Evolutionary conservation across 2,797 vertebrate species (phyloP), one percentile per base, ranked within the genome.

Genomic region (Euthynnus affinis): DNA sequence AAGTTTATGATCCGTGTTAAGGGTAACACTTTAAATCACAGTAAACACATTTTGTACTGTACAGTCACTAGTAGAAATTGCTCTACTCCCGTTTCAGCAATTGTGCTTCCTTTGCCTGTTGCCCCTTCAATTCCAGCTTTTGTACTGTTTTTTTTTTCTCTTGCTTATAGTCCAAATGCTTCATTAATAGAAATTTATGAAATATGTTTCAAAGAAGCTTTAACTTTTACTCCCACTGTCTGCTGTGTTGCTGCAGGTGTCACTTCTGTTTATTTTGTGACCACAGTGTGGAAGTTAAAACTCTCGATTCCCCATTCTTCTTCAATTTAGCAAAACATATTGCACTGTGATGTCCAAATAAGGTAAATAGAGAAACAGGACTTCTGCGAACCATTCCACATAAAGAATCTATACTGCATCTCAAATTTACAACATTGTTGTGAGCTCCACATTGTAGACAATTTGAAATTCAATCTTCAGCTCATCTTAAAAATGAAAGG

Each of bases 241-340:
- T 52, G 49, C 49, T 52, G 23, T 22, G 40, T 48, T n/a, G 48
- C 22, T 6, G 10, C 32, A 56, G 14, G 40, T 66, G 59, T 29
- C 15, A 17, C 51, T 76, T 75, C 44, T 20, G 4, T 66, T 52
- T 81, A 61, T 77, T 15, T 73, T 63, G 62, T 14, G 32, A 77
- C 18, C 67, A 81, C 64, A 25, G 48, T 61, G 40, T 51, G 29
- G 23, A 29, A 52, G 44, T 62, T 71, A 27, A 76, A 80, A 34
- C 53, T 20, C 25, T 60, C 42, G 60, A 52, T 7, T 40, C 67
- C 37, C 20, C 61, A 32, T 75, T 80, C 61, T 56, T 72, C 62
- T 71, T 66, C 76, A 65, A 52, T 87, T 81, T 81, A 25, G 58
- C 69, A 51, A 64, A 82, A 76, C 61, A 80, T 9, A n/a, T 15